Base-by-base conservation (phyloP, 2,888 invertebrate genomes). In the Dryococelus australis region DNA sequence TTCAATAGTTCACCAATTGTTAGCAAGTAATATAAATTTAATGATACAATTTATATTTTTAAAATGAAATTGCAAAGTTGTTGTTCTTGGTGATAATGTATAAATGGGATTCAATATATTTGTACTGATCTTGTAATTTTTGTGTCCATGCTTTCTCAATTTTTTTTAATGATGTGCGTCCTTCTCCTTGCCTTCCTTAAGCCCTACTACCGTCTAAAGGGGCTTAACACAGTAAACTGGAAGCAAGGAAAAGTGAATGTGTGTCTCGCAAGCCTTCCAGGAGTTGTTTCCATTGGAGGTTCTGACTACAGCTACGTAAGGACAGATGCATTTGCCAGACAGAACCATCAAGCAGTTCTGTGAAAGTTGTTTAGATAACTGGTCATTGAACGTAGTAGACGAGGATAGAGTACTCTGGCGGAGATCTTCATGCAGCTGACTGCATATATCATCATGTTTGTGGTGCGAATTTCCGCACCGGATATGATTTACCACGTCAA, bases 401-500 rank as follows among this genome's bases (percentile, higher is more conserved):
- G 79, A 79, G 79, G 79, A 79, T 79, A 26, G 79, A 79, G 79
- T 79, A 79, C 79, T 79, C 6, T 79, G 79, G 47, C 47, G 47
- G 79, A 79, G 79, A 79, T 79, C 79, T 79, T 79, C 20, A 16
- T 79, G 79, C 79, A 79, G 79, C 79, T 10, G 79, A 79, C 47
- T 79, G 79, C 8, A 79, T 79, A 10, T 79, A 79, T 79, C 79
- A 79, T 79, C 79, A 79, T 79, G 79, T 79, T 10, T 79, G 79
- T 79, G 16, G 79, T 79, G 79, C 16, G 20, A 27, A 79, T 79
- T 79, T 79, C 79, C 12, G 79, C 79, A 79, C 79, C 79, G 79
- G 79, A 79, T 79, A 79, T 79, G 79, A 79, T 79, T 79, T 79
- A 27, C 79, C 79, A 79, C 79, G 27, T 16, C 79, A 79, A 79